These are phyloP conservation scores for Drosophila falleni DNA, from an alignment of 2,888 invertebrate genomes.

Conservation along the genomic window DNA sequence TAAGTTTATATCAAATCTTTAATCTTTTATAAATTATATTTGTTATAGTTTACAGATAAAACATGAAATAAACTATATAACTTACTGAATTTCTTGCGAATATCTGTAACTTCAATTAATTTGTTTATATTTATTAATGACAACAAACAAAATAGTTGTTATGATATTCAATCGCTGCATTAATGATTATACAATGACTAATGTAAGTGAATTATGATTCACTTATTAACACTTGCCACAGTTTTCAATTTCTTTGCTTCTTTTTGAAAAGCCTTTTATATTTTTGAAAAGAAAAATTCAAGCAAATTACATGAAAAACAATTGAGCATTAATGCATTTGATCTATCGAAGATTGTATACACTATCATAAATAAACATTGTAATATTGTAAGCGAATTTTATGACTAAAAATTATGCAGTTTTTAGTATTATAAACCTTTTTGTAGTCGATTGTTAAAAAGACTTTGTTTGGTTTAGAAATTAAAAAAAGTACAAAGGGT, in stretches of 20 bases:
- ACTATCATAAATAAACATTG: not conserved
- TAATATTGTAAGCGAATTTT: no score
- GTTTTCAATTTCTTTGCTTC: not conserved
- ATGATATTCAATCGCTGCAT: constrained; percentile 1
- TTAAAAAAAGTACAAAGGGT: no score
- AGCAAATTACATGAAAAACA: not conserved
- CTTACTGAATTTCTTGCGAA: not conserved
- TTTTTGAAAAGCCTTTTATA: not conserved
- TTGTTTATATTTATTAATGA: not conserved
- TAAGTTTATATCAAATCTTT: not conserved
- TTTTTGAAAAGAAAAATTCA: not conserved
- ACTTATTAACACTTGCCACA: not conserved
- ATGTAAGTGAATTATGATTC: constrained; percentile 9
- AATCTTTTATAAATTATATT: not conserved
- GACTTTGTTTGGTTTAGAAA: no score
- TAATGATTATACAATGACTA: constrained; percentile 5
- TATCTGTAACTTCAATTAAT: constrained; percentile 2
- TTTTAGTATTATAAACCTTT: no score
- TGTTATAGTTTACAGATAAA: not conserved
- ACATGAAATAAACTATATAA: not conserved
- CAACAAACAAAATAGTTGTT: not conserved
- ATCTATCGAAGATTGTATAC: not conserved
- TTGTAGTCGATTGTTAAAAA: no score
- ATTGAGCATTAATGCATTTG: not conserved
- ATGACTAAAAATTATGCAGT: no score